Percentiles rank a stretch among this genome's conserved stretches.
Conservation (phyloP, 1,140 invertebrate genomes). For the Bombus haemorrhoidalis region DNA sequence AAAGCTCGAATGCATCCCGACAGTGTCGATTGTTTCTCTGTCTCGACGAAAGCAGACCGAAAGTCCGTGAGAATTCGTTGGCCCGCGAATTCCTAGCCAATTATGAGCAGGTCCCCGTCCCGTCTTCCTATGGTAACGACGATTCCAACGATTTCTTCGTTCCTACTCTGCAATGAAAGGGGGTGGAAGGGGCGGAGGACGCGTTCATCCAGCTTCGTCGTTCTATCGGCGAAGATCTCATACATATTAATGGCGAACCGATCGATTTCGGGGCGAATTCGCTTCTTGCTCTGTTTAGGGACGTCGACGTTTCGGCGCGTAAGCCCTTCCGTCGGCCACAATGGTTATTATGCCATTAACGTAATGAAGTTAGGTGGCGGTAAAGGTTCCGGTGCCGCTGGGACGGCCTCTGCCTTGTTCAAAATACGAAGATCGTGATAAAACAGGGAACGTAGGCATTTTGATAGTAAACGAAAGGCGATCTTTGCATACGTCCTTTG, state of each 20-base stretch:
- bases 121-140: slow-evolving; percentile 18
- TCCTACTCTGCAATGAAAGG: neutral
- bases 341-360: slow-evolving; percentile 82
- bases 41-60: slow-evolving; percentile 18
- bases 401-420: slow-evolving; percentile 16
- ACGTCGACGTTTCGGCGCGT: slow-evolving; percentile 73
- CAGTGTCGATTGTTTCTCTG: slow-evolving; percentile 21
- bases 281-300: slow-evolving; percentile 73
- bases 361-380: slow-evolving; percentile 78
- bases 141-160: slow-evolving; percentile 48
- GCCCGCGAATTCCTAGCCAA: slow-evolving; percentile 61
- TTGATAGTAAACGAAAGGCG: neutral
- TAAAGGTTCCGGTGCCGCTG: slow-evolving; percentile 28
- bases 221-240: slow-evolving; percentile 72
- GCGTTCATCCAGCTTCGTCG: neutral
- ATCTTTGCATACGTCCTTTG: neutral
- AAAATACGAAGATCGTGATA: slow-evolving; percentile 54
- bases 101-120: slow-evolving; percentile 52
- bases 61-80: slow-evolving; percentile 56
- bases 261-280: slow-evolving; percentile 72
- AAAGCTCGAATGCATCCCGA: neutral
- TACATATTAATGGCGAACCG: slow-evolving; percentile 79
- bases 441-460: slow-evolving; percentile 19
- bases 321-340: slow-evolving; percentile 74
- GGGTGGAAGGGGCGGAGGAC: neutral